A percentile compares a stretch with the other conserved stretches of the same genome.
Conservation (phyloP, 30 jellyfish, hydroid and myxozoan genomes). For the Catostylus mosaicus region DNA sequence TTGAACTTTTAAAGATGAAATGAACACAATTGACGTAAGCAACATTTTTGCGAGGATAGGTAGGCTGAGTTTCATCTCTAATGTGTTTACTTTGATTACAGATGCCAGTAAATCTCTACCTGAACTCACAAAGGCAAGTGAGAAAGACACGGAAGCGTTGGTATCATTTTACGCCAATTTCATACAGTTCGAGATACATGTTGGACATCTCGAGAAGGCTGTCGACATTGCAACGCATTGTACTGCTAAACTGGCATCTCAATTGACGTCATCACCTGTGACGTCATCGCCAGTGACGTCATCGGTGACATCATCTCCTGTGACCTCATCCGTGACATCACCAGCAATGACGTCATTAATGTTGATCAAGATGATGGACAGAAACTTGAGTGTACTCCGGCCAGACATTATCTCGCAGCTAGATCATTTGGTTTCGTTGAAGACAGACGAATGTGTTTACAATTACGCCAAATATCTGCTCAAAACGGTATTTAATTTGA, state of each 20-base stretch:
- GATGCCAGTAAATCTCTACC: constrained; percentile 18
- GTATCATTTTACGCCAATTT: constrained; percentile 13
- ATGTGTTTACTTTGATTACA: neutral
- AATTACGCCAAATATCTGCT: constrained; percentile 18
- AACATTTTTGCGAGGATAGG: no score
- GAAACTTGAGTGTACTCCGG: neutral
- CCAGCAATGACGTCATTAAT: neutral
- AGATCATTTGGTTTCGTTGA: constrained; percentile 5
- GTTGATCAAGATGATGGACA: neutral
- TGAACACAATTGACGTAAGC: no score
- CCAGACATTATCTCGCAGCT: neutral
- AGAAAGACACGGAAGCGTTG: neutral
- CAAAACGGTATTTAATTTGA: constrained; percentile 13
- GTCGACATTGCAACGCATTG: neutral
- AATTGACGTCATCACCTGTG: neutral
- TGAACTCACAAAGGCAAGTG: neutral
- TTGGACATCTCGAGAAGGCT: constrained; percentile 16
- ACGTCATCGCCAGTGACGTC: neutral
- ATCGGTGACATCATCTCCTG: neutral
- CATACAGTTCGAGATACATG: constrained; percentile 19
- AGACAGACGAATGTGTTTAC: constrained; percentile 32
- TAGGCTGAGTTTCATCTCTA: neutral
- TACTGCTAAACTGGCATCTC: neutral
- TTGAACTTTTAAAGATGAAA: no score
- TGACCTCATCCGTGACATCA: neutral